phyloP scores from a whole-genome alignment of 1,140 invertebrate genomes.

The Drosophila arizonae region DNA sequence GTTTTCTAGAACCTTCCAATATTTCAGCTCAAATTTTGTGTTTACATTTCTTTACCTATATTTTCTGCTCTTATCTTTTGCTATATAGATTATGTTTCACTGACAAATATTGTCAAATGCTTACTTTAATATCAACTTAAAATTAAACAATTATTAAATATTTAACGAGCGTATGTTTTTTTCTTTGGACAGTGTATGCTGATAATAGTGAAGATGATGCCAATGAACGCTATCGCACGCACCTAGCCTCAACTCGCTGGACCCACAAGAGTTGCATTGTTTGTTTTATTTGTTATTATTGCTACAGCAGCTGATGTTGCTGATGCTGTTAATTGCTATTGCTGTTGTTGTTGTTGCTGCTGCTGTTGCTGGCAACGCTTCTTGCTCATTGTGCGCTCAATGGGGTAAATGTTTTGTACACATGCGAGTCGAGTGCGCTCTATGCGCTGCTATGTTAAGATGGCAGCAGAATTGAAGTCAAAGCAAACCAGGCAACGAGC shows the following conservation, averaged over 20 bases:
- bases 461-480: constrained; percentile 61
- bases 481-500: constrained; percentile 56
- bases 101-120: too few species aligned
- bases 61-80: too few species aligned
- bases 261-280: constrained; percentile 29
- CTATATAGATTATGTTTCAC: too few species aligned
- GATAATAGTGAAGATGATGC: constrained; percentile 47
- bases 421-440: constrained; percentile 26
- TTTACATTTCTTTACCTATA: too few species aligned
- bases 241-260: constrained; percentile 15
- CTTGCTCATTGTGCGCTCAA: constrained; percentile 8
- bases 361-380: constrained; percentile 20
- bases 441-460: constrained; percentile 4
- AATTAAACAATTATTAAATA: too few species aligned
- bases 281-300: constrained; percentile 20
- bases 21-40: too few species aligned
- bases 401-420: constrained; percentile 20
- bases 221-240: constrained; percentile 63
- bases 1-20: too few species aligned
- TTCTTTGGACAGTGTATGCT: constrained; percentile 1
- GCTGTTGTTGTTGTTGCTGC: constrained; percentile 28
- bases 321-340: constrained; percentile 30
- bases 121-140: too few species aligned
- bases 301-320: constrained; percentile 1
- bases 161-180: not conserved